Conservation (phyloP, 1,140 invertebrate genomes). For the Micrasema longulum region DNA sequence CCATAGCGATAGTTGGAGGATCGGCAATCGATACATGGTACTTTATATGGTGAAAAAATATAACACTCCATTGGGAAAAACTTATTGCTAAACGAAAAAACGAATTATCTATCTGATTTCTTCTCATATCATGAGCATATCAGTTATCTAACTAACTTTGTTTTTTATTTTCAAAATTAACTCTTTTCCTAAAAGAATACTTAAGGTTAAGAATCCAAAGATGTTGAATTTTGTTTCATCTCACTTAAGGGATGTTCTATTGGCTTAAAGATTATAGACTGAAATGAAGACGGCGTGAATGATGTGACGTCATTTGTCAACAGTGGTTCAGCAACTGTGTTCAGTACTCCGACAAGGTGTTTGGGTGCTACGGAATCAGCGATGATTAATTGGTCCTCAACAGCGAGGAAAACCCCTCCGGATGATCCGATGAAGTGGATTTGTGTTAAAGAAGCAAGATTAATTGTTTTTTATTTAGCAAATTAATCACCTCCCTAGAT, state of each 20-base stretch:
- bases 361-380: constrained; percentile 39
- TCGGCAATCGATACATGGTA: too few species aligned
- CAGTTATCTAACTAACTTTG: too few species aligned
- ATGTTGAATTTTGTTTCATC: constrained; percentile 1
- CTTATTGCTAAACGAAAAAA: too few species aligned
- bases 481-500: constrained; percentile 33
- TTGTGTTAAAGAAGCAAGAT: constrained; percentile 31
- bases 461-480: constrained; percentile 33
- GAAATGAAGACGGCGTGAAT: constrained; percentile 30
- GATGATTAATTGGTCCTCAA: constrained; percentile 47
- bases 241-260: not conserved
- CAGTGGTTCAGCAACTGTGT: constrained; percentile 50
- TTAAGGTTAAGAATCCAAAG: too few species aligned
- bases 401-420: constrained; percentile 19
- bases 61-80: too few species aligned
- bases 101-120: too few species aligned
- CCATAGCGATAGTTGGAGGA: too few species aligned
- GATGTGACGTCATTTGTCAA: constrained; percentile 54
- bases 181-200: too few species aligned
- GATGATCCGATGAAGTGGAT: constrained; percentile 31
- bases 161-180: too few species aligned
- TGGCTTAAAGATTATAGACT: too few species aligned
- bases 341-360: constrained; percentile 52
- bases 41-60: too few species aligned
- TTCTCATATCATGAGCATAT: too few species aligned